Evolutionary conservation across 2,888 invertebrate genomes (phyloP).

Genomic region (Parnassius apollo): DNA sequence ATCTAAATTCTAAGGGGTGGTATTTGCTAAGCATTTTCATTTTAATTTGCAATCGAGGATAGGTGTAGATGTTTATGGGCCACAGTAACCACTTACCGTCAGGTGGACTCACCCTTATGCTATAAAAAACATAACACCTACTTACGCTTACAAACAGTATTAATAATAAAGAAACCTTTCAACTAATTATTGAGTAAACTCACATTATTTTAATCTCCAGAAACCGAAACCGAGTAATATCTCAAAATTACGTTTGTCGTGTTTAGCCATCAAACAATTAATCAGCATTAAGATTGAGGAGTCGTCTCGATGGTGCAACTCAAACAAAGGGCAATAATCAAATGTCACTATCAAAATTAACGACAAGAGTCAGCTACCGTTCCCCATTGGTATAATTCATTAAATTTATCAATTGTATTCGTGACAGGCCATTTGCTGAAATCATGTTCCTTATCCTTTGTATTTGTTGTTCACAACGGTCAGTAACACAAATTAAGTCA

Average conservation of each 20-base stretch:
- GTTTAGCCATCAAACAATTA: slow-evolving; percentile 26
- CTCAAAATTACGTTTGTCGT: slow-evolving; percentile 24
- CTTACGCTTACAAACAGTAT: no score
- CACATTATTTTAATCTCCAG: slow-evolving; percentile 10
- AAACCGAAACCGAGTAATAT: slow-evolving; percentile 24
- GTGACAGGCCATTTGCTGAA: slow-evolving; percentile 67
- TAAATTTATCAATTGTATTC: slow-evolving; percentile 54
- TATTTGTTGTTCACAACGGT: slow-evolving; percentile 38
- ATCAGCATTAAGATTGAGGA: slow-evolving; percentile 26
- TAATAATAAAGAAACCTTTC: no score
- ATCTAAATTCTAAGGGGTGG: no score
- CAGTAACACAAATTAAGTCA: slow-evolving; percentile 43
- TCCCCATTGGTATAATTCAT: slow-evolving; percentile 48
- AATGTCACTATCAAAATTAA: slow-evolving; percentile 49
- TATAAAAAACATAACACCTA: no score
- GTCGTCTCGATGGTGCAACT: slow-evolving; percentile 21
- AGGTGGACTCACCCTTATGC: no score
- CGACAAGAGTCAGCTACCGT: slow-evolving; percentile 51
- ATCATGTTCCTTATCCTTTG: slow-evolving; percentile 39
- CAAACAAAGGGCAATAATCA: slow-evolving; percentile 50
- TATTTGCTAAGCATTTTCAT: no score
- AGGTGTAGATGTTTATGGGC: no score
- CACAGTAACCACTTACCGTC: no score
- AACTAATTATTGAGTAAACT: background rate
- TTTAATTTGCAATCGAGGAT: no score